Evolutionary conservation across 2,888 invertebrate species (phyloP), one percentile per base, ranked within the genome.

Genomic region (Stegophylla sp.): DNA sequence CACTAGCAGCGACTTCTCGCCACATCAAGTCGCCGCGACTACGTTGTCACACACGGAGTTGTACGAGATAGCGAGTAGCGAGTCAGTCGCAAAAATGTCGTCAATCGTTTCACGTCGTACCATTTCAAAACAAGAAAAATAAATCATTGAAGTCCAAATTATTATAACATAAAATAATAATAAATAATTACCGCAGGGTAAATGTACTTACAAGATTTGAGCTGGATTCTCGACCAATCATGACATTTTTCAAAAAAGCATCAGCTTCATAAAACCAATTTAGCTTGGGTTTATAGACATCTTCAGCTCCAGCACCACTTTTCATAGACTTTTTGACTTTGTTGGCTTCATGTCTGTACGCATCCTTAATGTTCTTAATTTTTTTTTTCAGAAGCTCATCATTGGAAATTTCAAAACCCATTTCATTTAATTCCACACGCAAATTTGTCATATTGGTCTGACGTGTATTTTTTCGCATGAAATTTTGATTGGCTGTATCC

Each of bases 211-310:
- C 23, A 20, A 43, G 5, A 64, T 43, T 64, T 20, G 64, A 43
- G 20, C 3, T 20, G 41, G 45, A 82, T 73, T 82, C 61, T 59
- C 66, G 74, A 28, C 59, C 81, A 23, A 59, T 82, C 53, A 74
- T 81, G 41, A 82, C 48, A 15, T 41, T 61, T 15, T n/a, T 15
- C 17, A 82, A 63, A 66, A 82, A 64, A n/a, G 1, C 43, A 67
- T 79, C 63, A 34, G n/a, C 56, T 69, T 79, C 61, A 17, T 53
- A 7, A 69, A 64, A 43, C 34, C 43, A 43, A 43, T 64, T 41
- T 43, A 43, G 43, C 43, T 64, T 64, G 5, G 64, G 43, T 64
- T 43, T 64, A 63, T 41, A 41, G 41, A 63, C 0, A 63, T 20
- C 10, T 34, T 41, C n/a, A 63, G 63, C 34, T 63, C 34, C n/a